Conservation (phyloP, 2,797 vertebrate genomes). For the Vipera ursinii region DNA sequence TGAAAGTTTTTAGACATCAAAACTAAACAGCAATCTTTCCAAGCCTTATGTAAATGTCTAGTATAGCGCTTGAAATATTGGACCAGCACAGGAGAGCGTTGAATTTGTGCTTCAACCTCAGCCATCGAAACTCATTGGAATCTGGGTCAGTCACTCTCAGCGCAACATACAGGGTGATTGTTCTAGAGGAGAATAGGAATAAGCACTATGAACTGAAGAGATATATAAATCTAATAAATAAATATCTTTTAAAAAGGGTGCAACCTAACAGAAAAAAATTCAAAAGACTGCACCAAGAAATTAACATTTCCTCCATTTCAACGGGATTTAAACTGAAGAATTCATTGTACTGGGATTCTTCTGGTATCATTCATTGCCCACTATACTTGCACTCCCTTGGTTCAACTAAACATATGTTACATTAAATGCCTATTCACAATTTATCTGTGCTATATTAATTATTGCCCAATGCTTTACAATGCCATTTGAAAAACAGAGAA, state of each 20-base stretch:
- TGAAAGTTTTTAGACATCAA: background rate
- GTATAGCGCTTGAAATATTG: background rate
- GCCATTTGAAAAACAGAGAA: background rate
- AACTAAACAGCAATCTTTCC: background rate
- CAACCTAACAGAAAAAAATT: background rate
- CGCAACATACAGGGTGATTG: background rate
- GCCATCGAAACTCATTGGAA: background rate
- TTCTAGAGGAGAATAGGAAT: background rate
- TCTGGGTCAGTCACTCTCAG: background rate
- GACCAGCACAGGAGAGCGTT: background rate
- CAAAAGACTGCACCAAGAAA: background rate
- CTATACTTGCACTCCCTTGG: background rate
- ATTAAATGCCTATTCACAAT: background rate
- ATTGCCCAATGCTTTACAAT: no score
- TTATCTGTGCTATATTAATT: rapidly evolving
- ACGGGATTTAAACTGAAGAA: no score
- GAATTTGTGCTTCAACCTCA: background rate
- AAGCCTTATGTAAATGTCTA: background rate
- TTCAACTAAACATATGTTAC: background rate
- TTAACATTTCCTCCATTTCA: background rate
- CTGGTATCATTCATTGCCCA: background rate
- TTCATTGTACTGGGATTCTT: background rate
- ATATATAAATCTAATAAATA: background rate
- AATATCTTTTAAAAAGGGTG: background rate
- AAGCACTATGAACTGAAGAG: background rate